Evolutionary conservation across 2,797 vertebrate genomes (phyloP), one percentile per base, ranked within the genome.

Genomic region (Falco peregrinus): DNA sequence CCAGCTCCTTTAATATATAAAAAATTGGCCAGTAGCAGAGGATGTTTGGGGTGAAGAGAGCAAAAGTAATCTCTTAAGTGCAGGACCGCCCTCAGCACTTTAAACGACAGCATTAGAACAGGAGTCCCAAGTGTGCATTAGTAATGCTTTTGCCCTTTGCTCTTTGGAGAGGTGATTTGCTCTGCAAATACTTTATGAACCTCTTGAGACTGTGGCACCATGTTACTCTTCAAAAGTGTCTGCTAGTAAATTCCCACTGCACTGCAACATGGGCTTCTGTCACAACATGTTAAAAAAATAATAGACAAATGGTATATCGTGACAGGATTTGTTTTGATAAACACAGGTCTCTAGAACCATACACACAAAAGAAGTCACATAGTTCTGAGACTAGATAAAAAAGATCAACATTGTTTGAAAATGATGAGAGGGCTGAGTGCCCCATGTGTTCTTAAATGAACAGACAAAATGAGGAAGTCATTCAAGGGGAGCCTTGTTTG

Each of bases 1-100:
- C 67, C 87, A 53, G 31, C 18, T 69, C 63, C 54, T 91, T 90
- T 88, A 54, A 25, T 53, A 26, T 39, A 13, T 51, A 85, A 86
- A 65, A 70, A 39, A 89, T 88, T 70, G 70, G 63, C 25, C 29
- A 15, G 68, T 53, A 76, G 45, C 60, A 93, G 79, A 73, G 28
- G 85, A 29, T 71, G 56, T 74, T 68, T 63, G 51, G 60, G 87
- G 64, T 94, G 90, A 95, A 82, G 80, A 93, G 84, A 92, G 86
- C 92, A 95, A 80, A 92, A 95, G 89, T 88, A 96, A 96, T 96
- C 92, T 97, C 54, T 57, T 91, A 94, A 97, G 86, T 92, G 94
- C 79, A 57, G 87, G 61, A 77, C 85, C 10, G 3, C 92, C 82
- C 70, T 95, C 56, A 25, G 94, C 88, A 78, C 87, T 90, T 94